Evolutionary conservation across 2,888 invertebrate genomes (phyloP), one percentile per base, ranked within the genome.

Genomic region (Proisotoma minuta): DNA sequence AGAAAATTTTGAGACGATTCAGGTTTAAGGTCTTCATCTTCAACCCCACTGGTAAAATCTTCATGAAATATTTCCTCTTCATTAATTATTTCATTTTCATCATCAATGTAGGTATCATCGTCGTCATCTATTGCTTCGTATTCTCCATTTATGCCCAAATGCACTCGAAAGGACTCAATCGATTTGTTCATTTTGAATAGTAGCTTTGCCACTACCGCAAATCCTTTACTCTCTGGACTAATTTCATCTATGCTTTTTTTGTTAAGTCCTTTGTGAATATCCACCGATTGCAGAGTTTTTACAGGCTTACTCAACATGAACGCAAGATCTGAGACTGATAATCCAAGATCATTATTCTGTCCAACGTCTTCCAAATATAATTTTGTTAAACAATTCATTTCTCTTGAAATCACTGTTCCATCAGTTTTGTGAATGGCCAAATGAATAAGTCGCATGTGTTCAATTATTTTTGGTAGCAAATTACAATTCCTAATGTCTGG

Each of bases 291-390:
- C 5, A 51, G 8, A 4, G 27, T 26, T 27, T 27, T 24, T 5
- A 18, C 43, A 18, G 43, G 43, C 28, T 51, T 51, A 4, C n/a
- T 18, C 12, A 51, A 20, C n/a, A 51, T 26, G 20, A 10, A n/a
- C n/a, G 28, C 51, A 5, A 51, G 26, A n/a, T 51, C 51, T 2
- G 12, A 26, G n/a, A 51, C 2, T 12, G 51, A 15, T 10, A 51
- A 4, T 26, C 51, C 51, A 2, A 51, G 18, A 4, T 27, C 51
- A 5, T 27, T 5, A 3, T 51, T 28, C 3, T n/a, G n/a, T 5
- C 51, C 51, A 27, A 51, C 28, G 51, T 51, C 51, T n/a, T 51
- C 51, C 20, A 51, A 26, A 51, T 51, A 51, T 2, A 51, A n/a
- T 3, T 8, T 10, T 2, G 26, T 26, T 10, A 51, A 26, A 4